A percentile compares a stretch with the other conserved stretches of the same genome.
These are phyloP conservation scores for Eriocheir sinensis DNA, from an alignment of 1,140 invertebrate genomes.

Conservation along the genomic window DNA sequence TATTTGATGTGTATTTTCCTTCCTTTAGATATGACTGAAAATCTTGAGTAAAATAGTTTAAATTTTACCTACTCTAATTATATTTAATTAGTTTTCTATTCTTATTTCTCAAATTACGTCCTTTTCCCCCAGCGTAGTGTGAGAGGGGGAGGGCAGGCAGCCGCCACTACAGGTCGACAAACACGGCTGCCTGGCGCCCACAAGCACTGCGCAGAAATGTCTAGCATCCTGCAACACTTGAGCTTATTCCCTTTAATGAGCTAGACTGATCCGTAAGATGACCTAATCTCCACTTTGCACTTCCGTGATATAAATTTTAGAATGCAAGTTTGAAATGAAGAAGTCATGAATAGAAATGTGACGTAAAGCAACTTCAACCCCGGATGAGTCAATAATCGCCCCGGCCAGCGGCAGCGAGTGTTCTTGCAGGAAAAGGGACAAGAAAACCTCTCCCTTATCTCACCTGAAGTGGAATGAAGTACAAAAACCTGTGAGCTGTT, in stretches of 20 bases:
- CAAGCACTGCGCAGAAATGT: neutral
- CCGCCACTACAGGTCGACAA: neutral
- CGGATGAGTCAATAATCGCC: neutral
- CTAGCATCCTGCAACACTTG: neutral
- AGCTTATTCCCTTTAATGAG: neutral
- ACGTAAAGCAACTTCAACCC: no score
- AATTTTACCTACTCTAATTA: no score
- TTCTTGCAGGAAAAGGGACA: neutral
- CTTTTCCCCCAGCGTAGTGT: no score
- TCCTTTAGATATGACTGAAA: no score
- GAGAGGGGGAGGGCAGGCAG: neutral
- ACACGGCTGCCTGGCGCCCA: neutral
- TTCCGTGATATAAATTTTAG: neutral
- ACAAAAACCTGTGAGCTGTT: no score
- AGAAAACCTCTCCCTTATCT: no score
- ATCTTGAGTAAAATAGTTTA: no score
- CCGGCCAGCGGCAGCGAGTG: neutral
- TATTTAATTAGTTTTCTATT: no score
- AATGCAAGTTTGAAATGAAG: neutral
- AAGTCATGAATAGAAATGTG: neutral
- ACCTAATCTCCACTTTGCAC: neutral
- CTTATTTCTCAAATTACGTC: no score
- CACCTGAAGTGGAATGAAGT: no score
- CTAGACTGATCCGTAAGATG: neutral
- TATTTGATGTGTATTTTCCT: no score